Evolutionary conservation across 2,797 vertebrate species (phyloP).

Genomic region (Melanotaenia boesemani): DNA sequence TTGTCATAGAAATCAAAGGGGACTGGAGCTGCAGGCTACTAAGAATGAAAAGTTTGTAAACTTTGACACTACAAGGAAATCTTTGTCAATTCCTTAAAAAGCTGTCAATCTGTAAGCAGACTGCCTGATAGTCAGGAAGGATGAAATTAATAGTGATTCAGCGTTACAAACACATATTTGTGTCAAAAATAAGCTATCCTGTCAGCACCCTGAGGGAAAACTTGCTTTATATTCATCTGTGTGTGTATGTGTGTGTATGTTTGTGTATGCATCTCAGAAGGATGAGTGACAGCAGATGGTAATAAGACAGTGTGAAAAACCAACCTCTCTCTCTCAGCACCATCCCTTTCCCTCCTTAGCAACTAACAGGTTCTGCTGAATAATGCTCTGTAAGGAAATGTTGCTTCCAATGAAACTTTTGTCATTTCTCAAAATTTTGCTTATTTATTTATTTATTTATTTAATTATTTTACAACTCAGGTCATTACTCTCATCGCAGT

Average conservation of each 20-base stretch:
- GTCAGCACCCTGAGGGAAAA: conserved; percentile 38
- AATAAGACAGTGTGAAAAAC: conserved; percentile 42
- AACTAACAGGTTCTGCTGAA: conserved; percentile 54
- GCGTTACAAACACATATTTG: conserved; percentile 34
- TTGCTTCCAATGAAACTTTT: conserved; percentile 49
- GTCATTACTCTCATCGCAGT: neutral
- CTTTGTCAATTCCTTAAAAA: conserved; percentile 2
- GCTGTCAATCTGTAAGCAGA: conserved; percentile 3
- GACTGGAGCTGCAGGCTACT: neutral
- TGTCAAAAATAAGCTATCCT: conserved; percentile 48
- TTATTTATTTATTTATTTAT: neutral
- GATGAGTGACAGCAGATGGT: conserved; percentile 45
- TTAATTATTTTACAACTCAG: neutral
- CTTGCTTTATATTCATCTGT: conserved; percentile 43
- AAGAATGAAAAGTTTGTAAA: conserved; percentile 13
- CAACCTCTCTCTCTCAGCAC: conserved; percentile 38
- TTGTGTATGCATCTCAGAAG: conserved; percentile 3
- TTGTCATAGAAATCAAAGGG: conserved; percentile 3
- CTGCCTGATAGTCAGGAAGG: neutral
- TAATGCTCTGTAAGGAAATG: conserved; percentile 58
- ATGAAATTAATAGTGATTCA: conserved; percentile 35
- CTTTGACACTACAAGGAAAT: conserved; percentile 1
- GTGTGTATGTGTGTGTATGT: too few species aligned
- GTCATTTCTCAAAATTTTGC: conserved; percentile 26
- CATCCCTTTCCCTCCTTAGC: conserved; percentile 20